Conservation (phyloP, 1,140 invertebrate species). For the Aphelinus atriplicis region DNA sequence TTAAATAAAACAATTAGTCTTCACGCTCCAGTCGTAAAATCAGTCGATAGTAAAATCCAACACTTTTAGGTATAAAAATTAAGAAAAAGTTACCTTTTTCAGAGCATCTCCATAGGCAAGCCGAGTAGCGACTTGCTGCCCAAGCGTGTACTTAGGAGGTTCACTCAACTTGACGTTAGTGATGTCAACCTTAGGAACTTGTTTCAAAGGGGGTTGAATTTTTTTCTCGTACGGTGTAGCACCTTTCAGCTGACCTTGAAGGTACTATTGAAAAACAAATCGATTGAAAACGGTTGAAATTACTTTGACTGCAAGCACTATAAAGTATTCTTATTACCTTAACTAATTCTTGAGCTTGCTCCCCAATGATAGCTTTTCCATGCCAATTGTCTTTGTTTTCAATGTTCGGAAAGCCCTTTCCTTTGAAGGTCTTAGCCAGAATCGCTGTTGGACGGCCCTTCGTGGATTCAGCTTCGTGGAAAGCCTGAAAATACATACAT, state of each 20-base stretch:
- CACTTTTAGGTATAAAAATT: background rate
- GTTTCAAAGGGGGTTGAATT: conserved; percentile 57
- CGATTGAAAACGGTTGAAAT: background rate
- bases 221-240: conserved; percentile 66
- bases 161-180: conserved; percentile 80
- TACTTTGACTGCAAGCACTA: conserved; percentile 1
- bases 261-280: conserved; percentile 64
- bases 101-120: conserved; percentile 94
- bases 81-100: conserved; percentile 72
- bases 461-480: conserved; percentile 80
- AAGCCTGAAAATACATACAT: conserved; percentile 67
- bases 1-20: no score
- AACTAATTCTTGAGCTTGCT: conserved; percentile 80
- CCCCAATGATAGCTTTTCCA: conserved; percentile 89
- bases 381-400: conserved; percentile 97
- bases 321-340: conserved; percentile 63
- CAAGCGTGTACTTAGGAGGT: conserved; percentile 86
- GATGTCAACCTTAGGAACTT: conserved; percentile 77
- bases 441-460: conserved; percentile 92
- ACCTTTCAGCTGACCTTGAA: conserved; percentile 76
- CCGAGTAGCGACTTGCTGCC: conserved; percentile 88
- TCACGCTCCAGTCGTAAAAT: background rate
- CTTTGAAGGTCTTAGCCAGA: conserved; percentile 96
- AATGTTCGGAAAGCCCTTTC: conserved; percentile 87
- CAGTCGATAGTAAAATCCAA: background rate